phyloP scores from a whole-genome alignment of 2,888 invertebrate species.

The Cataglyphis cursor region DNA sequence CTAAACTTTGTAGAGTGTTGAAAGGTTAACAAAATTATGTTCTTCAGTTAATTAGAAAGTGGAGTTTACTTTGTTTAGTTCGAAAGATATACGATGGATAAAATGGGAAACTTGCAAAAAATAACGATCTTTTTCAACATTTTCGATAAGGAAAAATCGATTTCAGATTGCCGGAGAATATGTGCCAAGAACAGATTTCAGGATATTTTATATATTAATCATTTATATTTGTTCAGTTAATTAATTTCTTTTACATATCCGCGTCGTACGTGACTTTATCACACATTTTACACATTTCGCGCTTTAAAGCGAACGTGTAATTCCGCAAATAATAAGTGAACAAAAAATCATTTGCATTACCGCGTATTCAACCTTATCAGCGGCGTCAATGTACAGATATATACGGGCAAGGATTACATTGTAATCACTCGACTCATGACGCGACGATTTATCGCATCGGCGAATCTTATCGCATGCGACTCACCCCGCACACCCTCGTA shows the following conservation, averaged over 20 bases:
- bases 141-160: neutral
- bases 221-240: neutral
- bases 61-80: slow-evolving; percentile 1
- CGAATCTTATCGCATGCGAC: slow-evolving; percentile 23
- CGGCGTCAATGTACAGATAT: neutral
- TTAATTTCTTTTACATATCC: neutral
- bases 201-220: neutral
- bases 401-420: neutral
- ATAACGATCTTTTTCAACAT: neutral
- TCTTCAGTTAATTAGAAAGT: neutral
- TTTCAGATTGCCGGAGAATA: neutral
- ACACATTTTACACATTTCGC: neutral
- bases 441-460: neutral
- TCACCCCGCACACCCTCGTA: slow-evolving; percentile 28
- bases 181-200: neutral
- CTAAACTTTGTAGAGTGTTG: neutral
- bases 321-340: neutral
- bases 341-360: neutral
- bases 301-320: neutral
- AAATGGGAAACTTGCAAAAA: neutral
- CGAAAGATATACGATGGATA: neutral
- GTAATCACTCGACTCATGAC: neutral
- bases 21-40: neutral
- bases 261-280: neutral
- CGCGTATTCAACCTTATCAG: neutral